A percentile compares a stretch with the other conserved stretches of the same genome.
Evolutionary conservation across 1,140 invertebrate species (phyloP).

Genomic region (Solen grandis): DNA sequence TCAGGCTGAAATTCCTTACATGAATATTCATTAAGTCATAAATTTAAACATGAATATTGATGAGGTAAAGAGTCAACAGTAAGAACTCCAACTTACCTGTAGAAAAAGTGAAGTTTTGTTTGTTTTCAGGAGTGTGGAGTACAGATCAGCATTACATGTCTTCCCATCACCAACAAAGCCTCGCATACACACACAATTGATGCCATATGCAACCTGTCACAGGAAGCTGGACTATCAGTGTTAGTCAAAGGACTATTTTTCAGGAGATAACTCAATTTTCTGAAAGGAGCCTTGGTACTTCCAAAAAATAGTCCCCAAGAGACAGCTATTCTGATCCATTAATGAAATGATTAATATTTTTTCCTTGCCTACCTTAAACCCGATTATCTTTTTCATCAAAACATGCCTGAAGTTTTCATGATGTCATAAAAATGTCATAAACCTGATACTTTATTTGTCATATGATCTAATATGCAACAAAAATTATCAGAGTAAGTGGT

Average conservation of each 20-base stretch:
- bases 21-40: too few species aligned
- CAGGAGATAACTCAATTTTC: not conserved
- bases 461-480: too few species aligned
- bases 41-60: too few species aligned
- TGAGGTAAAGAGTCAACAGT: too few species aligned
- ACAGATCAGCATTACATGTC: conserved; percentile 13
- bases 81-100: too few species aligned
- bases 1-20: too few species aligned
- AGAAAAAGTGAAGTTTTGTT: not conserved
- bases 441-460: too few species aligned
- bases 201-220: not conserved
- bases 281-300: not conserved
- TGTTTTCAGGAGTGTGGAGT: not conserved
- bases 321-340: not conserved
- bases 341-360: not conserved
- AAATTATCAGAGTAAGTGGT: too few species aligned
- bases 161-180: conserved; percentile 32
- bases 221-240: not conserved
- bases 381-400: not conserved
- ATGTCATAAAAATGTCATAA: too few species aligned
- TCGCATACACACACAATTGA: conserved; percentile 3
- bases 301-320: not conserved
- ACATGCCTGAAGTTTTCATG: not conserved
- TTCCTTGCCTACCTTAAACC: not conserved
- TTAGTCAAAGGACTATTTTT: not conserved